Evolutionary conservation across 2,888 invertebrate genomes (phyloP).

Genomic region (Cartodere bifasciata): DNA sequence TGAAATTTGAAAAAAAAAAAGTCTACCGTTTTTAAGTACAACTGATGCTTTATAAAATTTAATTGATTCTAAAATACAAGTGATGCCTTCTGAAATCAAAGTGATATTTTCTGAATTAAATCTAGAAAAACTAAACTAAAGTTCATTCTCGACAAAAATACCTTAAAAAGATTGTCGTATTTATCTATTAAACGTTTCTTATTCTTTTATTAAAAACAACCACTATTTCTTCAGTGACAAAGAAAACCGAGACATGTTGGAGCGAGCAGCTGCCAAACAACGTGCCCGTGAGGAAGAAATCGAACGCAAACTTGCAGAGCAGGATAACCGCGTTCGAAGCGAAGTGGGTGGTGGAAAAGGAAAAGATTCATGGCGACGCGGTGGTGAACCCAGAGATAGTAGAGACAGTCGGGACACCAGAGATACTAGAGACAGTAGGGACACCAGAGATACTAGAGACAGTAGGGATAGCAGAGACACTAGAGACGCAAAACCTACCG

Average conservation of each 20-base stretch:
- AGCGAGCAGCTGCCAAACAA: constrained; percentile 50
- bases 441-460: constrained; percentile 10
- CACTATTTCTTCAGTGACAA: too few relatives aligned
- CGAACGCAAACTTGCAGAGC: constrained; percentile 47
- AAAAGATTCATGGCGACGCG: constrained; percentile 18
- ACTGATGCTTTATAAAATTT: too few relatives aligned
- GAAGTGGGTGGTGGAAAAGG: constrained; percentile 8
- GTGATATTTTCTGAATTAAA: too few relatives aligned
- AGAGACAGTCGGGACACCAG: constrained; percentile 7
- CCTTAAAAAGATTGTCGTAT: too few relatives aligned
- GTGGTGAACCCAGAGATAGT: constrained; percentile 9
- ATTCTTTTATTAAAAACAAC: too few relatives aligned
- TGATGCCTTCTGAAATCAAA: too few relatives aligned
- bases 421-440: constrained; percentile 9
- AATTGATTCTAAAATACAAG: too few relatives aligned
- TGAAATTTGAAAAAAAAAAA: too few relatives aligned
- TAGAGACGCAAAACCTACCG: constrained; percentile 11
- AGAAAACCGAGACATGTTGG: constrained; percentile 54
- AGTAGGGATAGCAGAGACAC: constrained; percentile 8
- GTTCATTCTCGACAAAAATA: too few relatives aligned
- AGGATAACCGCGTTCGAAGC: constrained; percentile 26
- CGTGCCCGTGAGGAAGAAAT: constrained; percentile 61
- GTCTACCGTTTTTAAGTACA: too few relatives aligned
- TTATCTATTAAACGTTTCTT: too few relatives aligned
- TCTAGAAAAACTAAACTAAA: too few relatives aligned